Evolutionary conservation across 1,140 invertebrate genomes (phyloP), one percentile per base, ranked within the genome.

Genomic region (Globodera rostochiensis): DNA sequence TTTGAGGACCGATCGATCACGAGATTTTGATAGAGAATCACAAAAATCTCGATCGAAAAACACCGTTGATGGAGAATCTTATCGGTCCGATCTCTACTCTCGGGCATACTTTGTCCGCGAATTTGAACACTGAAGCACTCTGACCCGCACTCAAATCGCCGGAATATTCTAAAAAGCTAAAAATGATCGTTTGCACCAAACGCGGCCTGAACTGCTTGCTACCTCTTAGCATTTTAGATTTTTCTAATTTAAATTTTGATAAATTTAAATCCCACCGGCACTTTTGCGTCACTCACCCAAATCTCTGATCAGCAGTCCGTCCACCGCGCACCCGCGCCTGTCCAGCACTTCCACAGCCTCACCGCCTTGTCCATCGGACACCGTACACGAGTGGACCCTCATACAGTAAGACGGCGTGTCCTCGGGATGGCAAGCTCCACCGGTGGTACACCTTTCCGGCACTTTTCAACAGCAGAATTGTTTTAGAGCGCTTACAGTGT

Each of bases 331-430:
- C 80, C 88, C 88, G 74, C 86, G 85, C 70, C 77, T 75, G 73
- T 90, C 88, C 25, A 89, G 75, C n/a, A 89, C 87, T 75, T 81
- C 77, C 36, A 90, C 87, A n/a, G 83, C 80, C 9, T 86, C 82
- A 4, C 88, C 88, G 15, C 88, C 88, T 71, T 90, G 86, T 13
- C 88, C 88, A 82, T 89, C 88, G 78, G 87, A 85, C 19, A 89
- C 88, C 57, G 85, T 86, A 69, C 88, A 86, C 15, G 74, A 83
- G 57, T 83, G 82, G 6, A 89, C 88, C 66, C 80, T 82, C 88
- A 89, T 89, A 73, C 88, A 89, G 73, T 90, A 89, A 11, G 87
- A 73, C 25, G 86, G 83, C 4, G 71, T 11, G 53, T 50, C 71
- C 21, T 75, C 73, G 50, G 84, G 74, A 15, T 86, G 73, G 49